Evolutionary conservation across 2,113 vertebrate genomes (phyloP).

Genomic region (Larimichthys crocea): DNA sequence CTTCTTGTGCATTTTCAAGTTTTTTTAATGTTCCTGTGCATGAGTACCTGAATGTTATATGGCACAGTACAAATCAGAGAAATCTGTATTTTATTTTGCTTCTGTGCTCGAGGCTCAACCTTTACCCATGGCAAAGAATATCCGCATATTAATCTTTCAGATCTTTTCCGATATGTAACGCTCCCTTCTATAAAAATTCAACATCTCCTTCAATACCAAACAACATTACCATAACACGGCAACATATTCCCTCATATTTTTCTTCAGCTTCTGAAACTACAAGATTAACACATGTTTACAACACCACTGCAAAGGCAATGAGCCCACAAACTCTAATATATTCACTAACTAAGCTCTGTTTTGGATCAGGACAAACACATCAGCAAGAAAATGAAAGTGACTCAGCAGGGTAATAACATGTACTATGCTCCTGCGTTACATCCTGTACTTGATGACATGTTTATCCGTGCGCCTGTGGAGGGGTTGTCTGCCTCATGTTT

Average conservation of each 20-base stretch:
- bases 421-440: conserved; percentile 21
- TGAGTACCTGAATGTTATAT: too few relatives aligned
- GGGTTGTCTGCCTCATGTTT: conserved; percentile 25
- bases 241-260: too few relatives aligned
- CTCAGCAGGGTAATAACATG: conserved; percentile 32
- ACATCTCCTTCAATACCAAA: neutral
- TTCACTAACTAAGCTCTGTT: conserved; percentile 7
- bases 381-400: conserved; percentile 18
- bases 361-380: conserved; percentile 35
- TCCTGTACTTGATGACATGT: conserved; percentile 42
- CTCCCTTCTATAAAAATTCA: neutral
- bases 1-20: too few relatives aligned
- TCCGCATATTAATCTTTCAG: neutral
- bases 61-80: too few relatives aligned
- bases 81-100: neutral
- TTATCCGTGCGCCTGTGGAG: conserved; percentile 17
- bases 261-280: neutral
- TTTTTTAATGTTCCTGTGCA: too few relatives aligned
- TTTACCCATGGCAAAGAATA: too few relatives aligned
- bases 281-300: neutral
- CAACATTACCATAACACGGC: neutral
- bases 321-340: neutral
- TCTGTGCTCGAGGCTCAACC: neutral
- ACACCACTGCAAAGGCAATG: conserved; percentile 7
- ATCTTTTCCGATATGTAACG: neutral